Evolutionary conservation across 2,113 vertebrate genomes (phyloP).

Genomic region (Probosciger aterrimus): DNA sequence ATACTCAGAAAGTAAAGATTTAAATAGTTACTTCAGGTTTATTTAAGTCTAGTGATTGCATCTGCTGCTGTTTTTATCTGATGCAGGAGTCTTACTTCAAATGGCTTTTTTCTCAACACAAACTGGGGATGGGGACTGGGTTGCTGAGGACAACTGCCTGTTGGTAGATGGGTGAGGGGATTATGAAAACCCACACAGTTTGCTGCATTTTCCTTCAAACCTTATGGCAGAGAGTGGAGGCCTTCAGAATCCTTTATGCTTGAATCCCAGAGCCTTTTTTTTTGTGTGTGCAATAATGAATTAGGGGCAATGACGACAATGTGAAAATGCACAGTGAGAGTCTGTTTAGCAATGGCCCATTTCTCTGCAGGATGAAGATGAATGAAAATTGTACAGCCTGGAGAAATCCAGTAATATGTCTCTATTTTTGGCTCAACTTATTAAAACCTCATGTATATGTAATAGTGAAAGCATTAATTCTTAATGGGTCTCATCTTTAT

Average conservation of each 20-base stretch:
- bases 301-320: not conserved
- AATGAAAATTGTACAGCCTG: slow-evolving; percentile 26
- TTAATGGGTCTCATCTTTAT: slow-evolving; percentile 13
- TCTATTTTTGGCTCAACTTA: slow-evolving; percentile 48
- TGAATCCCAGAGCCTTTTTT: not conserved
- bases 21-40: not conserved
- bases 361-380: not conserved
- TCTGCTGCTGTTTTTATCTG: not conserved
- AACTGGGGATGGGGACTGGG: not conserved
- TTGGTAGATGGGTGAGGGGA: not conserved
- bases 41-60: not conserved
- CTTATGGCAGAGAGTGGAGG: not conserved
- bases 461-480: slow-evolving; percentile 34
- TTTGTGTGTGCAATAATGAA: not conserved
- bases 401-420: not conserved
- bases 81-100: not conserved
- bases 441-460: slow-evolving; percentile 48
- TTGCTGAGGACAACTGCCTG: not conserved
- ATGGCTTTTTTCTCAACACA: not conserved
- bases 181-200: not conserved
- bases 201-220: not conserved
- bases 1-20: not conserved
- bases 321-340: not conserved
- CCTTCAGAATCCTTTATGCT: not conserved
- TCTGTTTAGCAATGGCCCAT: not conserved